Percentiles rank a stretch among this genome's conserved stretches.
Evolutionary conservation across 2,888 invertebrate genomes (phyloP).

Genomic region (Netelia virgata): DNA sequence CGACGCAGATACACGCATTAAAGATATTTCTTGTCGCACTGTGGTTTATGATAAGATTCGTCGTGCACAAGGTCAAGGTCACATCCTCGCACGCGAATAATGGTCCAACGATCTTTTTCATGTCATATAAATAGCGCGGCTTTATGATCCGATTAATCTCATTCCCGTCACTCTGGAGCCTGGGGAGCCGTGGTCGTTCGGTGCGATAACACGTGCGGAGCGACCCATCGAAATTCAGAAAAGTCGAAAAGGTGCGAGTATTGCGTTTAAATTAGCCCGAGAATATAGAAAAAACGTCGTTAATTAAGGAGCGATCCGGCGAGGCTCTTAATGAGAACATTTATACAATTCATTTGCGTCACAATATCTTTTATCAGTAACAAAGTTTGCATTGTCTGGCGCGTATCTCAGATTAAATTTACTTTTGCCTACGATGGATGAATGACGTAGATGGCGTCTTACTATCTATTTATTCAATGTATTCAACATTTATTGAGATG

Average conservation of each 20-base stretch:
- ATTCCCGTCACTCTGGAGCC: slow-evolving; percentile 38
- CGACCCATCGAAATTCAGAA: background rate
- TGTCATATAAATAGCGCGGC: slow-evolving; percentile 56
- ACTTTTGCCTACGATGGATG: background rate
- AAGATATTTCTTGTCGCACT: background rate
- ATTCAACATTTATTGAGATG: background rate
- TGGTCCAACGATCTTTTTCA: slow-evolving; percentile 8
- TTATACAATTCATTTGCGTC: background rate
- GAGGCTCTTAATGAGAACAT: background rate
- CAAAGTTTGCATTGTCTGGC: background rate
- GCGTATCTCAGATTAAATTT: background rate
- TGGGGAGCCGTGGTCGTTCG: background rate
- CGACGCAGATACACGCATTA: background rate
- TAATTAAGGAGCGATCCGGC: background rate
- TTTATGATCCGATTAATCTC: slow-evolving; percentile 69
- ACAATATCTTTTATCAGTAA: background rate
- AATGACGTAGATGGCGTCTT: background rate
- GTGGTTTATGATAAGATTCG: background rate
- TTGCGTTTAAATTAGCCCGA: background rate
- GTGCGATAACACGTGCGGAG: background rate
- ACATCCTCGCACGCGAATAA: background rate
- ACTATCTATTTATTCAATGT: background rate
- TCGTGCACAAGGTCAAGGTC: background rate
- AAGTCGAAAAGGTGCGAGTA: background rate
- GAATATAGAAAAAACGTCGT: background rate